phyloP scores from a whole-genome alignment of 2,113 vertebrate species.

The Datnioides undecimradiatus region DNA sequence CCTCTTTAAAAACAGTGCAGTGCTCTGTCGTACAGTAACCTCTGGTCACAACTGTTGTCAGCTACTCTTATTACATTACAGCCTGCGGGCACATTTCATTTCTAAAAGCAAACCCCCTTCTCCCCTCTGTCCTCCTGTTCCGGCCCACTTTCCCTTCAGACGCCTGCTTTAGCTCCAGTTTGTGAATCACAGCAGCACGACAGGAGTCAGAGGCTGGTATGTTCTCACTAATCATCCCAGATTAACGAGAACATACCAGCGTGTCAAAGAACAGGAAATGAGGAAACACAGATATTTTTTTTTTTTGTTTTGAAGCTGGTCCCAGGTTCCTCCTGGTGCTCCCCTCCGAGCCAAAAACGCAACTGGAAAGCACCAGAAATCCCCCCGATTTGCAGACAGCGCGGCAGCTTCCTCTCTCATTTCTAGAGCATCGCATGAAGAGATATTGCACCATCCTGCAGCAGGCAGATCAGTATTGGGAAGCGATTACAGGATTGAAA shows the following conservation, averaged over 20 bases:
- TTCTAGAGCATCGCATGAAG: neutral
- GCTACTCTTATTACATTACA: conserved; percentile 41
- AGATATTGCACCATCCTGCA: conserved; percentile 19
- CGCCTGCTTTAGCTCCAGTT: neutral
- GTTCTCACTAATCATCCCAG: neutral
- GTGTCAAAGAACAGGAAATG: conserved; percentile 11
- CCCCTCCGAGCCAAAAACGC: conserved; percentile 22
- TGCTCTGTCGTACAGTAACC: conserved; percentile 47
- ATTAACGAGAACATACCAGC: neutral
- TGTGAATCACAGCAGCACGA: neutral
- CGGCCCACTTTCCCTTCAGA: neutral
- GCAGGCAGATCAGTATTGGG: conserved; percentile 20
- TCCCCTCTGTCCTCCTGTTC: neutral
- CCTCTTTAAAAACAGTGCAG: conserved; percentile 13
- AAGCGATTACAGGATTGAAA: conserved; percentile 37
- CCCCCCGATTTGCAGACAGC: conserved; percentile 36
- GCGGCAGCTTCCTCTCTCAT: conserved; percentile 43
- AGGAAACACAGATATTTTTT: neutral
- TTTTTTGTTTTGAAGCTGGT: conserved; percentile 36
- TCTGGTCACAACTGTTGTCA: conserved; percentile 40
- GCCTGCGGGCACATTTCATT: conserved; percentile 42
- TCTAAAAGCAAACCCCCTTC: conserved; percentile 24
- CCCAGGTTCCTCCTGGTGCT: conserved; percentile 25
- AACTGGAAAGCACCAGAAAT: conserved; percentile 52
- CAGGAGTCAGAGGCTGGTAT: conserved; percentile 3